Percentiles rank a stretch among this genome's conserved stretches.
These are phyloP conservation scores for Standfussiana lucernea DNA, from an alignment of 2,888 invertebrate species.

Conservation along the genomic window DNA sequence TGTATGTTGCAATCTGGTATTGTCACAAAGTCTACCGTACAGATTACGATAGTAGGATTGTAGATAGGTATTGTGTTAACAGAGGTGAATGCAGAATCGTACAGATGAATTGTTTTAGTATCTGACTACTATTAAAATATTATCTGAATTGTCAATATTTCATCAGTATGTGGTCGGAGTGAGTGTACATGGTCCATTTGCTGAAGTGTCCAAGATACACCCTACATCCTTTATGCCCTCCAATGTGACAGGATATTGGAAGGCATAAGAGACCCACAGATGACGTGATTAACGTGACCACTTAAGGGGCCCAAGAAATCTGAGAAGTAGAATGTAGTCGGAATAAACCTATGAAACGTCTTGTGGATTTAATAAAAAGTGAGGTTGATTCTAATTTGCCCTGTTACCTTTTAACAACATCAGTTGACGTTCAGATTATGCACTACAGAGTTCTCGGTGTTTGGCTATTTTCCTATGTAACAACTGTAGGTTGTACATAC, in stretches of 20 bases:
- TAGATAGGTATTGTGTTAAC: background rate
- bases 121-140: background rate
- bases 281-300: background rate
- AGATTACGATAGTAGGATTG: background rate
- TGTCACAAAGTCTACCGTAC: background rate
- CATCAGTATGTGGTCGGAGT: background rate
- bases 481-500: background rate
- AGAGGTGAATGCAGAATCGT: background rate
- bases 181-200: background rate
- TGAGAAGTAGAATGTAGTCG: background rate
- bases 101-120: background rate
- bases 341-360: background rate
- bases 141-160: background rate
- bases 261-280: background rate
- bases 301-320: background rate
- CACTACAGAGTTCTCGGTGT: no score
- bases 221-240: no score
- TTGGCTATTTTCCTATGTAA: background rate
- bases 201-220: background rate
- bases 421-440: no score
- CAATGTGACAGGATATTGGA: no score
- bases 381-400: background rate
- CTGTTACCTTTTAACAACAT: no score
- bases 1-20: background rate
- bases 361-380: background rate